Evolutionary conservation across 2,797 vertebrate species (phyloP).

Genomic region (Leucoraja ocellata): DNA sequence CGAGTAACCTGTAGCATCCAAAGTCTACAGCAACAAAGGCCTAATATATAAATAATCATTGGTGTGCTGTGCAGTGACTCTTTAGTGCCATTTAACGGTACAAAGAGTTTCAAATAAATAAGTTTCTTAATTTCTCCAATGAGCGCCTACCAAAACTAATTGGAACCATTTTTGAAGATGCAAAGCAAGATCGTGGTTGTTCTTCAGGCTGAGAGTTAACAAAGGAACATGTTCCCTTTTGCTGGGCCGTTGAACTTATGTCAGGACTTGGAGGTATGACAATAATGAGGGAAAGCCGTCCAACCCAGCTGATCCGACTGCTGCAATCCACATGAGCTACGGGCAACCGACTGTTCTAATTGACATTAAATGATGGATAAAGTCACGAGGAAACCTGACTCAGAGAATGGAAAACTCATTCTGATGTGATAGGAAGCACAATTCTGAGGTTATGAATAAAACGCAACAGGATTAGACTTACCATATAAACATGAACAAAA

Average conservation of each 20-base stretch:
- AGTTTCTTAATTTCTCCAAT: not conserved
- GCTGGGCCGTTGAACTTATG: not conserved
- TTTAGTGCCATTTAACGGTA: no score
- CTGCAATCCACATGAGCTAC: not conserved
- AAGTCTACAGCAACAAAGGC: no score
- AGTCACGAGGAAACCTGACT: not conserved
- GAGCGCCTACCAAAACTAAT: not conserved
- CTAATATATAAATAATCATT: no score
- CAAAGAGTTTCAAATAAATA: not conserved
- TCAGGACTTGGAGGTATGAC: not conserved
- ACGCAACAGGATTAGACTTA: not conserved
- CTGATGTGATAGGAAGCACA: conserved; percentile 9
- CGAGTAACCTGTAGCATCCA: no score
- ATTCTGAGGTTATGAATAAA: not conserved
- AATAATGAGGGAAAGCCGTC: not conserved
- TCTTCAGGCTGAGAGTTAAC: not conserved
- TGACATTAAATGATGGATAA: not conserved
- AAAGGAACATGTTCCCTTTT: not conserved
- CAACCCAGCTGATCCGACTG: not conserved
- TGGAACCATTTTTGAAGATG: not conserved
- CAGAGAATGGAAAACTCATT: not conserved
- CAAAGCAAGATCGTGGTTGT: not conserved
- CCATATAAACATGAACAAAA: not conserved
- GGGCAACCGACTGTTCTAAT: not conserved
- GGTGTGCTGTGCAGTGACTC: no score